These are phyloP conservation scores for Notodonta dromedarius DNA, from an alignment of 2,888 invertebrate genomes.

Conservation along the genomic window DNA sequence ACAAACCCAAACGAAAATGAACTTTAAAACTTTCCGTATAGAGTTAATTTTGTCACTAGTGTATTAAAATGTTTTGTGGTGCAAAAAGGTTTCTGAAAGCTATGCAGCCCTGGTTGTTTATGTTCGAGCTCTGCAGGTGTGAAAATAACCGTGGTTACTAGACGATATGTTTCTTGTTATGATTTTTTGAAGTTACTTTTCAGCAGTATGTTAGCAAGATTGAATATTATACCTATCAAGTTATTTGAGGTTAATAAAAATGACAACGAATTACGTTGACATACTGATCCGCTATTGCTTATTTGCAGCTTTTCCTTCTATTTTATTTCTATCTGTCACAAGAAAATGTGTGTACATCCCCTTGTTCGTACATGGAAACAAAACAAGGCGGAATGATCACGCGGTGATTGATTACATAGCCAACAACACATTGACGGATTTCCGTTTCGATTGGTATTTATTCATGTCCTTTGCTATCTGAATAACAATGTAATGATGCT, in stretches of 20 bases:
- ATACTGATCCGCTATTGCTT: too few relatives aligned
- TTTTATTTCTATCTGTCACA: neutral
- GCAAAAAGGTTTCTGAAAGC: neutral
- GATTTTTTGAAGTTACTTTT: neutral
- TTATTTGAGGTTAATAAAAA: too few relatives aligned
- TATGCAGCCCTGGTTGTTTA: neutral
- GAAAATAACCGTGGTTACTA: neutral
- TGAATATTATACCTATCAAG: neutral
- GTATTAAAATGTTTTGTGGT: neutral
- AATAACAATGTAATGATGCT: neutral
- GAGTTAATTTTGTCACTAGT: neutral
- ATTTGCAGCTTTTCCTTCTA: neutral
- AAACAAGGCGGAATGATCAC: neutral
- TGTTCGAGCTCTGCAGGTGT: neutral
- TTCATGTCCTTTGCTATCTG: neutral
- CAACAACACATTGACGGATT: neutral
- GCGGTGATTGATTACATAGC: neutral
- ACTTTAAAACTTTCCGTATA: neutral
- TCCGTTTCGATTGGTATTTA: neutral
- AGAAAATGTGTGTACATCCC: neutral
- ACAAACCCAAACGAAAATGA: neutral
- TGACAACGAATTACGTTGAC: too few relatives aligned
- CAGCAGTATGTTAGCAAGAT: neutral
- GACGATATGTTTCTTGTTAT: too few relatives aligned
- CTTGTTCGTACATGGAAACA: neutral